Conservation (phyloP, 2,797 vertebrate species). For the Pantherophis vulpinus region DNA sequence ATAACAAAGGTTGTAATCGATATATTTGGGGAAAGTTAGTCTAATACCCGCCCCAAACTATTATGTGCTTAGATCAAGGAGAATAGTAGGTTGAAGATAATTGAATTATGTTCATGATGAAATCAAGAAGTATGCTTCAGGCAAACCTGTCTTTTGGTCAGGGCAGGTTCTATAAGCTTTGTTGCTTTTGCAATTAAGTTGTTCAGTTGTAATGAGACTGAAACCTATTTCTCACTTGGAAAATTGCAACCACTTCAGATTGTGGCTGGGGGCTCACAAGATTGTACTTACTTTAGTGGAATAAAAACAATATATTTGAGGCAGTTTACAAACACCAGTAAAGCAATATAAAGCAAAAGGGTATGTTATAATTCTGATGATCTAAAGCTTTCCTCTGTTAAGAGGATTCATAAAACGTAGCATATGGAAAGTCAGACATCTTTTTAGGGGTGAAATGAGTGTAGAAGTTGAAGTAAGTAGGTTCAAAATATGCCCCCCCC, state of each 20-base stretch:
- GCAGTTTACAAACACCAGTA: not conserved
- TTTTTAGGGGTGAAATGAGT: not conserved
- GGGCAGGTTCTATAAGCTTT: not conserved
- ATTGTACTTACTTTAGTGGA: not conserved
- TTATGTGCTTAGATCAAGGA: not conserved
- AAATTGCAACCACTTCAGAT: not conserved
- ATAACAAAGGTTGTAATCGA: not conserved
- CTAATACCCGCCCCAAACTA: not conserved
- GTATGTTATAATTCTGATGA: not conserved
- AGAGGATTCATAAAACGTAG: not conserved
- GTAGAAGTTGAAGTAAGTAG: not conserved
- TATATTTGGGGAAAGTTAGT: not conserved
- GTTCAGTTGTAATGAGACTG: not conserved
- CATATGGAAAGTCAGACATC: not conserved
- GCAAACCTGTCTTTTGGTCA: not conserved
- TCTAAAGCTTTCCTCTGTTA: not conserved
- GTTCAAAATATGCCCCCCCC: not conserved
- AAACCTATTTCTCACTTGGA: not conserved
- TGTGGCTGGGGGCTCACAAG: not conserved
- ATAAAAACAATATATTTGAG: not conserved
- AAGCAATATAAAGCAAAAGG: not conserved
- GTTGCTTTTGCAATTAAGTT: not conserved
- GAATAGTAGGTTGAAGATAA: not conserved
- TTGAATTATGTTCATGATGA: not conserved
- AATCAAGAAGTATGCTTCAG: not conserved